Conservation (phyloP, 1,140 invertebrate species). For the Zaprionus africanus region DNA sequence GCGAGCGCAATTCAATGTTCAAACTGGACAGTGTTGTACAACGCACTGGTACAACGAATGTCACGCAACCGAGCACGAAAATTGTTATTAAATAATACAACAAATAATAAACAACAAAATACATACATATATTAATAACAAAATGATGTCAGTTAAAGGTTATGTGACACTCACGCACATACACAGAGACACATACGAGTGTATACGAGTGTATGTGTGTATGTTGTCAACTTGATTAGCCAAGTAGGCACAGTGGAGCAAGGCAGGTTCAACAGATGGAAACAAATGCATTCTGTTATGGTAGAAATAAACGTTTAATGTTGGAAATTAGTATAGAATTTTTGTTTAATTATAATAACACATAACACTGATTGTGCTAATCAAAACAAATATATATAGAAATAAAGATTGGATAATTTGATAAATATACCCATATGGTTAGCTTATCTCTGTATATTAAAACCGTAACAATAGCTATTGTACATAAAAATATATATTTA, state of each 20-base stretch:
- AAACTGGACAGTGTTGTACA: slow-evolving; percentile 51
- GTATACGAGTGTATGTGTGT: neutral
- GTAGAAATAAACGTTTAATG: neutral
- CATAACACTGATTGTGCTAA: slow-evolving; percentile 5
- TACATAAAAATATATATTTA: slow-evolving; percentile 8
- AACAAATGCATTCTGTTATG: neutral
- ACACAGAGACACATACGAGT: slow-evolving; percentile 8
- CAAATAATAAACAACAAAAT: slow-evolving; percentile 29
- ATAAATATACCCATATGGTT: neutral
- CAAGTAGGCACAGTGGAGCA: slow-evolving; percentile 59
- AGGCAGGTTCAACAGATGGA: slow-evolving; percentile 3
- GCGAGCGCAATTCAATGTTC: slow-evolving; percentile 31
- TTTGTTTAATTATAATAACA: neutral
- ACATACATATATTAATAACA: slow-evolving; percentile 46
- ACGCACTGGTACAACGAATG: slow-evolving; percentile 28
- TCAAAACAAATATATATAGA: neutral
- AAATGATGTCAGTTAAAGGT: slow-evolving; percentile 70
- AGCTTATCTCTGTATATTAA: slow-evolving; percentile 22
- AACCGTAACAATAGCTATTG: slow-evolving; percentile 16
- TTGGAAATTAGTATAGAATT: neutral
- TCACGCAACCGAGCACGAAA: slow-evolving; percentile 10
- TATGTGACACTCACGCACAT: slow-evolving; percentile 49
- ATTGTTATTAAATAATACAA: slow-evolving; percentile 30
- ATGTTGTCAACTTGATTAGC: slow-evolving; percentile 53
- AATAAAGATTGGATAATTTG: neutral